A percentile compares a stretch with the other conserved stretches of the same genome.
Conservation (phyloP, 2,888 invertebrate genomes). For the Ligdia adustata region DNA sequence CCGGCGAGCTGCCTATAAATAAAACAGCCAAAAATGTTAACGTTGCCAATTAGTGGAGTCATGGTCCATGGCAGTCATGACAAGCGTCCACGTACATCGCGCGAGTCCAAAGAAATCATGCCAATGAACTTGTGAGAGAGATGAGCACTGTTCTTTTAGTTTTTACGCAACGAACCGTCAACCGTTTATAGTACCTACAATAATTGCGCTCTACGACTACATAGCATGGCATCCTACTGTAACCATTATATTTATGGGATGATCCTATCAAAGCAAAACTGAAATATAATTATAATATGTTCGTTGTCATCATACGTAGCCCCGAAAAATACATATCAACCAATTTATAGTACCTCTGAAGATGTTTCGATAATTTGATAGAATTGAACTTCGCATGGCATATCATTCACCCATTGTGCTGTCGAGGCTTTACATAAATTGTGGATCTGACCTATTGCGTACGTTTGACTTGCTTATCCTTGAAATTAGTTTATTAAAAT, state of each 20-base stretch:
- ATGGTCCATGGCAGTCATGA: slow-evolving; percentile 60
- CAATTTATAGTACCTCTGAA: too few relatives aligned
- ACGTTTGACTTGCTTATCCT: slow-evolving; percentile 43
- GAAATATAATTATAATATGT: too few relatives aligned
- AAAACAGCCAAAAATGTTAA: slow-evolving; percentile 40
- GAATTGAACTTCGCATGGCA: slow-evolving; percentile 20
- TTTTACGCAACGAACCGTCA: slow-evolving; percentile 51
- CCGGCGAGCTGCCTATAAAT: slow-evolving; percentile 18
- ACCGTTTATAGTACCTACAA: too few relatives aligned
- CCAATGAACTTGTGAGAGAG: slow-evolving; percentile 77
- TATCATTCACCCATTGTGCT: too few relatives aligned
- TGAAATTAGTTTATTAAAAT: slow-evolving; percentile 27
- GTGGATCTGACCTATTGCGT: slow-evolving; percentile 37
- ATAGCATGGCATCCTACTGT: too few relatives aligned
- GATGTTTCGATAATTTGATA: slow-evolving; percentile 25
- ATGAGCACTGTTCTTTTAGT: slow-evolving; percentile 56
- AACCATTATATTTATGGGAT: too few relatives aligned
- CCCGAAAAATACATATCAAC: too few relatives aligned
- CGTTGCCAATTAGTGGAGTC: slow-evolving; percentile 59
- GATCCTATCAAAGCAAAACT: too few relatives aligned
- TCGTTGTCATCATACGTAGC: too few relatives aligned
- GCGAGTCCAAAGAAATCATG: slow-evolving; percentile 59
- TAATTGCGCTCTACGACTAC: too few relatives aligned
- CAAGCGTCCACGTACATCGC: slow-evolving; percentile 50
- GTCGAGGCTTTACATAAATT: slow-evolving; percentile 22